Percentiles rank a stretch among this genome's conserved stretches.
Conservation (phyloP, 2,797 vertebrate genomes). For the Catharus ustulatus region DNA sequence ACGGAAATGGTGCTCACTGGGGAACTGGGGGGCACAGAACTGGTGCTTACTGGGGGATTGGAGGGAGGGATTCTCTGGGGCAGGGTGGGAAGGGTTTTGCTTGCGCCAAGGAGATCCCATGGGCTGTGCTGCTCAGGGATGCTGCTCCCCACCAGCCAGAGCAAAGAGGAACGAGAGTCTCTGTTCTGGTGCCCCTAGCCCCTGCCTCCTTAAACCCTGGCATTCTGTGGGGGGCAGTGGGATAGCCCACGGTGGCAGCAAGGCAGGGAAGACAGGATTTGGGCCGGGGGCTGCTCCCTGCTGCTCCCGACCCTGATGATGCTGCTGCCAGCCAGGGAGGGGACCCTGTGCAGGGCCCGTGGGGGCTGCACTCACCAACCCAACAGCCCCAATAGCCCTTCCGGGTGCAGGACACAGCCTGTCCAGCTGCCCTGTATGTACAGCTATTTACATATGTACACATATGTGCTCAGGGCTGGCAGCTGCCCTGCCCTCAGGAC, state of each 20-base stretch:
- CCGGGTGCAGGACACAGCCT: not conserved
- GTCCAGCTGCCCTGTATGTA: slow-evolving; percentile 12
- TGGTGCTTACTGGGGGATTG: not conserved
- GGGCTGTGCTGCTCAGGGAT: not conserved
- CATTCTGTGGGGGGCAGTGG: not conserved
- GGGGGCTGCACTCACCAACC: not conserved
- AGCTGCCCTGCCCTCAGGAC: not conserved
- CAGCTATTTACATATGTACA: slow-evolving; percentile 55
- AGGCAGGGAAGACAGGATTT: slow-evolving; percentile 37
- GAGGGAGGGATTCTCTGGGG: not conserved
- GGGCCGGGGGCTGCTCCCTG: not conserved
- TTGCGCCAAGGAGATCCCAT: not conserved
- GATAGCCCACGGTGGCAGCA: not conserved
- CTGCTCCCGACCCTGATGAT: not conserved
- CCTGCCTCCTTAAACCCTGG: not conserved
- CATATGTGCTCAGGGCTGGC: not conserved
- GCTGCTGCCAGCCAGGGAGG: not conserved
- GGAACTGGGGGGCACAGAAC: not conserved
- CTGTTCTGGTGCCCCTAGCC: not conserved
- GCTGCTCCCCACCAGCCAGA: not conserved
- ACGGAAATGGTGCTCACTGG: not conserved
- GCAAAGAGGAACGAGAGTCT: not conserved
- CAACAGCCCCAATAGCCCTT: slow-evolving; percentile 54
- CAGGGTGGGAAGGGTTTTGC: not conserved
- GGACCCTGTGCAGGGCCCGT: not conserved